These are phyloP conservation scores for Hypolimnas misippus DNA, from an alignment of 2,888 invertebrate species.

Conservation along the genomic window DNA sequence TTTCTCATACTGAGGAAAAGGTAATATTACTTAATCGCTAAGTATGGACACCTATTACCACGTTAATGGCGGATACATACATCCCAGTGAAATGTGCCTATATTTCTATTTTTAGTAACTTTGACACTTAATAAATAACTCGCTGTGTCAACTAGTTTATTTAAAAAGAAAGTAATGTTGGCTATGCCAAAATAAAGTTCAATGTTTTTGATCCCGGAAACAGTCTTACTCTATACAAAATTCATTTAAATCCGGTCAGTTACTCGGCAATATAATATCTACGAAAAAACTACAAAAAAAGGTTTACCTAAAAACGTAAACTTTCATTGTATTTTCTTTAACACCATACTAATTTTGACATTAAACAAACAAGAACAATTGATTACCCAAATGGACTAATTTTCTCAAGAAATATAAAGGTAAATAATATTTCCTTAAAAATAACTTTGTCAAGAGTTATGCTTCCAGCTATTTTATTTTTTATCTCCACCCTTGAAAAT, in stretches of 20 bases:
- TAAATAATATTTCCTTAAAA: neutral
- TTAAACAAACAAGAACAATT: too few relatives aligned
- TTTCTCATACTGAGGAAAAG: neutral
- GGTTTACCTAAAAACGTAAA: neutral
- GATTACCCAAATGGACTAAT: too few relatives aligned
- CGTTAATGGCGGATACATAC: neutral
- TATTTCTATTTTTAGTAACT: neutral
- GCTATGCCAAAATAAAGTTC: neutral
- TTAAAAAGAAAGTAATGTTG: too few relatives aligned
- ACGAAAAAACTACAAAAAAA: too few relatives aligned
- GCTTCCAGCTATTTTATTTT: neutral
- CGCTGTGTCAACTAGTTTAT: too few relatives aligned
- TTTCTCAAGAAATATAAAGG: too few relatives aligned
- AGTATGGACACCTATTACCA: neutral
- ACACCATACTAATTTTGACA: too few relatives aligned
- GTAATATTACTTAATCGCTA: neutral
- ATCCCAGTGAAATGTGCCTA: neutral
- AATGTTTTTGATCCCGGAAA: neutral
- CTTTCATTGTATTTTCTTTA: neutral
- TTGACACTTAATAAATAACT: too few relatives aligned
- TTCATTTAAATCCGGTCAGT: neutral
- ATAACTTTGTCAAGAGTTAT: neutral
- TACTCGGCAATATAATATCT: neutral
- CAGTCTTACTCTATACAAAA: neutral
- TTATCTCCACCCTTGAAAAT: conserved; percentile 2